Conservation (phyloP, 2,113 vertebrate species). For the Pelodiscus sinensis region DNA sequence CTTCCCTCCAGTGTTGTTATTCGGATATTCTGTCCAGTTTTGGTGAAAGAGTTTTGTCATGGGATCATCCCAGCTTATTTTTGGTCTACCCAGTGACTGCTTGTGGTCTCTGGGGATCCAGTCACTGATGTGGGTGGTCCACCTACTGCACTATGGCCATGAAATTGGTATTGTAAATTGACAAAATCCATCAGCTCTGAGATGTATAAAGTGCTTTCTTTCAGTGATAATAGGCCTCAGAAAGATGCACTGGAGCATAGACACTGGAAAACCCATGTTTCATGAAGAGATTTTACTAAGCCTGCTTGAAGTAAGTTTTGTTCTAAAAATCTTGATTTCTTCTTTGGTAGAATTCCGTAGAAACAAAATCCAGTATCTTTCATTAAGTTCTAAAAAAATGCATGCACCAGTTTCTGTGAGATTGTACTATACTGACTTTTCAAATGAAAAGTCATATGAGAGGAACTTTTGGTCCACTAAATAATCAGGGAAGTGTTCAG, state of each 20-base stretch:
- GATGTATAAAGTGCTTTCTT: neutral
- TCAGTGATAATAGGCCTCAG: neutral
- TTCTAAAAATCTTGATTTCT: neutral
- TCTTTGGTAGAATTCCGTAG: neutral
- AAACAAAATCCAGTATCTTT: neutral
- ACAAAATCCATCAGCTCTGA: neutral
- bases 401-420: neutral
- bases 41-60: too few species aligned
- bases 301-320: neutral
- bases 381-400: neutral
- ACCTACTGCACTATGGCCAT: too few species aligned
- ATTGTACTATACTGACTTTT: neutral
- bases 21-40: too few species aligned
- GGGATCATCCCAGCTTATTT: too few species aligned
- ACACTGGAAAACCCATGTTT: neutral
- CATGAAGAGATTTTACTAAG: rapidly evolving
- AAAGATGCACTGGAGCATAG: rapidly evolving
- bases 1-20: too few species aligned
- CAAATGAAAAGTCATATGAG: rapidly evolving
- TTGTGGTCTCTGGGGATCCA: too few species aligned
- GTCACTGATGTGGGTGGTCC: too few species aligned
- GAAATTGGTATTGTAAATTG: rapidly evolving
- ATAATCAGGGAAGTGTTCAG: neutral
- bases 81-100: too few species aligned
- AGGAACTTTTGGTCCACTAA: neutral